Percentiles rank a stretch among this genome's conserved stretches.
Evolutionary conservation across 2,113 vertebrate genomes (phyloP).

Genomic region (Bothrops jararaca): DNA sequence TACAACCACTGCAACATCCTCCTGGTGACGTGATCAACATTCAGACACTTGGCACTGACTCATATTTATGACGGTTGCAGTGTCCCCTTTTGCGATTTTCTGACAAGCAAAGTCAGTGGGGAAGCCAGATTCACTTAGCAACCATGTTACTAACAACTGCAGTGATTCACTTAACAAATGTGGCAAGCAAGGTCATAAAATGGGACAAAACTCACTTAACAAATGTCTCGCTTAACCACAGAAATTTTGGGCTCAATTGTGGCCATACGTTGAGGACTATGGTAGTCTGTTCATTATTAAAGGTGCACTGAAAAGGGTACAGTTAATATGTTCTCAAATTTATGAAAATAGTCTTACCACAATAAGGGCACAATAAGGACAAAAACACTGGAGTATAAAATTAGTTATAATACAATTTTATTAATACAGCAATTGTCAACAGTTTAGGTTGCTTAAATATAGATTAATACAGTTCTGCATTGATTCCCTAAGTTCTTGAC

Average conservation of each 20-base stretch:
- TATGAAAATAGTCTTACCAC: background rate
- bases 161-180: too few species aligned
- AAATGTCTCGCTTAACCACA: background rate
- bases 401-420: background rate
- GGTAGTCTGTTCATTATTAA: background rate
- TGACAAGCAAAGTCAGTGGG: too few species aligned
- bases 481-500: background rate
- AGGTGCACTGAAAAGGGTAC: background rate
- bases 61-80: background rate
- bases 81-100: background rate
- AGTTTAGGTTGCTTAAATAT: too few species aligned
- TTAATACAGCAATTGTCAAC: background rate
- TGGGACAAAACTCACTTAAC: too few species aligned
- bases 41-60: background rate
- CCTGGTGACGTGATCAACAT: background rate
- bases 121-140: too few species aligned
- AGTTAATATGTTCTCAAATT: background rate
- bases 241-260: background rate
- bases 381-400: background rate
- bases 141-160: too few species aligned
- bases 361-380: background rate
- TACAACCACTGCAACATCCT: background rate
- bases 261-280: background rate
- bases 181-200: too few species aligned
- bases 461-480: background rate